Base-by-base conservation (phyloP, 2,113 vertebrate genomes). In the Malaclemys terrapin region DNA sequence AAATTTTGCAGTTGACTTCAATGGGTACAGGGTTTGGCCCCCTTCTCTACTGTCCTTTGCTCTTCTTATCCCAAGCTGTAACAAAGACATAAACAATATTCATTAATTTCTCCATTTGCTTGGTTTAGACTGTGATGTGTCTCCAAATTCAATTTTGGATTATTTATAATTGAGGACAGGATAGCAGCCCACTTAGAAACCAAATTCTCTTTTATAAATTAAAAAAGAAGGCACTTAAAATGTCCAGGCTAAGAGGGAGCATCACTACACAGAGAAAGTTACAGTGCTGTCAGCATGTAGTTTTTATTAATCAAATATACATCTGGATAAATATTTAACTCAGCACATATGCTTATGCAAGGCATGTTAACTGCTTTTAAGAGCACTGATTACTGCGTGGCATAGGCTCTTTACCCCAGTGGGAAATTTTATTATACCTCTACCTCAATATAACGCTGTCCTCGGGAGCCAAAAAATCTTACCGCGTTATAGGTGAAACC, bases 301-400 rank as follows among this genome's bases (percentile, higher is more conserved):
- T 79, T 89, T 89, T 93, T 83, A 80, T 57, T 57, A 89, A 84
- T 89, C 50, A 75, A 2, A 10, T 84, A 59, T 38, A 90, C 56
- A 87, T 90, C 27, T 38, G 56, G 83, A 93, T 93, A 95, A 97
- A 93, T 93, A 94, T 88, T 97, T 95, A 93, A 94, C 79, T 87
- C n/a, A 5, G 0, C 38, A 89, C 50, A 19, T 5, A 1, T 54
- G 11, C 87, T 75, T n/a, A 75, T 35, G 91, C 31, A 19, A 50
- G 87, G 84, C 87, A 1, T 2, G n/a, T 47, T 89, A 47, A 29
- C 87, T 52, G 91, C 59, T 90, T 95, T 89, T 86, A 82, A 72
- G 75, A 92, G 79, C 35, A 0, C 25, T 22, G 89, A 69, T 92
- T 80, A 45, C 91, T 69, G 11, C 82, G 89, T 50, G 86, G 95